These are phyloP conservation scores for Takifugu bimaculatus DNA, from an alignment of 2,113 vertebrate species.

Conservation along the genomic window DNA sequence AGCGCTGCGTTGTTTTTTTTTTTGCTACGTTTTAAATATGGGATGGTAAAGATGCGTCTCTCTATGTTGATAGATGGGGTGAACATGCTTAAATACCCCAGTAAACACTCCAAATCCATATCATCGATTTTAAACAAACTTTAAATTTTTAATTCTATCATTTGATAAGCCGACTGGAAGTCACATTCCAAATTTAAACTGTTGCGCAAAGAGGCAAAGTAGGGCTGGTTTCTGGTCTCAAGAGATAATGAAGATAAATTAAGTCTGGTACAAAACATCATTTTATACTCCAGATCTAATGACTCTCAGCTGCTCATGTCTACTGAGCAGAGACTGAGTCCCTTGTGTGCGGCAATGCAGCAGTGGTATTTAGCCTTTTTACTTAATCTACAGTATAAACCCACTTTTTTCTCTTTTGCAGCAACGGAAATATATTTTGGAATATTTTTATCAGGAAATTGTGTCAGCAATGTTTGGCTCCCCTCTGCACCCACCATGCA, in stretches of 20 bases:
- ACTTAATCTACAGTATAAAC: not conserved
- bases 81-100: too few relatives aligned
- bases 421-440: conserved; percentile 5
- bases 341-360: conserved; percentile 4
- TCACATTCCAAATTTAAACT: not conserved
- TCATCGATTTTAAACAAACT: not conserved
- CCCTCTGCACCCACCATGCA: too few relatives aligned
- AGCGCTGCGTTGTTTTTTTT: too few relatives aligned
- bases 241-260: not conserved
- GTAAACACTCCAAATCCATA: too few relatives aligned
- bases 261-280: too few relatives aligned
- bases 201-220: not conserved
- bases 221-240: conserved; percentile 2
- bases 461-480: too few relatives aligned
- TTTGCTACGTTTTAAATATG: too few relatives aligned
- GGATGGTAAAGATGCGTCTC: too few relatives aligned
- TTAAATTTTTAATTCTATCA: not conserved
- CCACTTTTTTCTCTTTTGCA: not conserved
- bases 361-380: not conserved
- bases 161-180: too few relatives aligned
- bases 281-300: conserved; percentile 17
- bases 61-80: too few relatives aligned
- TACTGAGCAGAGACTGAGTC: conserved; percentile 20
- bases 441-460: not conserved
- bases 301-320: conserved; percentile 54